Evolutionary conservation across 1,140 invertebrate genomes (phyloP).

Genomic region (Drosophila murphyi): DNA sequence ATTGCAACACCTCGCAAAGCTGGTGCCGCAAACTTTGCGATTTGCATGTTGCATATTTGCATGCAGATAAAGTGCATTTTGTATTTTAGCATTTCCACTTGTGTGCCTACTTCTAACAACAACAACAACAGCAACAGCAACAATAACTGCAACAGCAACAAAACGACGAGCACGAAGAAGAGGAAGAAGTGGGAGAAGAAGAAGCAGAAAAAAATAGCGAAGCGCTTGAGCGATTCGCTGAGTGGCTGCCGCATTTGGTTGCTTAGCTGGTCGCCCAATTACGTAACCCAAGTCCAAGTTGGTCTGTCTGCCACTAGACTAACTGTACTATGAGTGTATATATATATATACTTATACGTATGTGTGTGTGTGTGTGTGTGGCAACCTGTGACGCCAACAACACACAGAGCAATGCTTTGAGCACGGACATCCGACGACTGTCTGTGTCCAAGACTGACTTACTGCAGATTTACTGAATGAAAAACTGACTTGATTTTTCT

Average conservation of each 20-base stretch:
- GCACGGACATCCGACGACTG: conserved; percentile 43
- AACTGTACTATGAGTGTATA: conserved; percentile 49
- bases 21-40: conserved; percentile 18
- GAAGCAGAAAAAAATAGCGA: conserved; percentile 28
- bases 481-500: conserved; percentile 26
- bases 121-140: conserved; percentile 36
- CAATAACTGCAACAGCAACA: conserved; percentile 40
- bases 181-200: not conserved
- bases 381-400: conserved; percentile 44
- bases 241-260: conserved; percentile 56
- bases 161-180: conserved; percentile 3
- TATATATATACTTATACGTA: not conserved
- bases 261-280: conserved; percentile 53
- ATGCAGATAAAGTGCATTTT: conserved; percentile 45
- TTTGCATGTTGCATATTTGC: conserved; percentile 46
- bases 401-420: conserved; percentile 26
- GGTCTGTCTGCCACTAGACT: conserved; percentile 39
- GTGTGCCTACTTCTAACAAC: conserved; percentile 47
- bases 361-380: conserved; percentile 23
- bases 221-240: conserved; percentile 69
- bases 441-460: conserved; percentile 27
- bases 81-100: conserved; percentile 49
- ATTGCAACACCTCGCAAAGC: conserved; percentile 36
- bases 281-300: conserved; percentile 53
- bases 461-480: conserved; percentile 48